Conservation (phyloP, 2,888 invertebrate species). For the Ennomos fuscantarius region DNA sequence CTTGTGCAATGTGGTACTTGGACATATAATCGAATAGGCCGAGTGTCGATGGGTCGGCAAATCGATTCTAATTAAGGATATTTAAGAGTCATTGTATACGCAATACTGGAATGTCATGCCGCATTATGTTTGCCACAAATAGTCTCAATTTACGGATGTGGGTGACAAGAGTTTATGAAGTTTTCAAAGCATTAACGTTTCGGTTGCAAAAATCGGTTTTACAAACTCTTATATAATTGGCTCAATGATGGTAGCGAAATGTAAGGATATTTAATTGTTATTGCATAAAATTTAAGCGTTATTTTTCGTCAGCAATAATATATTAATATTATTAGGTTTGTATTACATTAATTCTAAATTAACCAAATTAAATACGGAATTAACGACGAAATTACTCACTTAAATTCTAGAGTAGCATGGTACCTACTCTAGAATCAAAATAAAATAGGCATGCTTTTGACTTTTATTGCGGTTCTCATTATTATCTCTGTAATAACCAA, state of each 20-base stretch:
- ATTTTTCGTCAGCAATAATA: no score
- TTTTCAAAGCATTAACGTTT: not conserved
- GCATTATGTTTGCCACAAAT: constrained; percentile 44
- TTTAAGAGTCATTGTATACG: constrained; percentile 76
- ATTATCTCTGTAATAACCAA: constrained; percentile 21
- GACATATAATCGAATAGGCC: constrained; percentile 63
- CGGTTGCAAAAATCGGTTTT: constrained; percentile 6
- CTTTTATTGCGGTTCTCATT: constrained; percentile 7
- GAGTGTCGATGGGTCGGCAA: constrained; percentile 59
- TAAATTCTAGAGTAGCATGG: no score
- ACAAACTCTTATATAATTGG: not conserved
- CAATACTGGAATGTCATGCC: constrained; percentile 62
- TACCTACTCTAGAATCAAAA: no score
- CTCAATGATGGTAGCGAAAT: no score
- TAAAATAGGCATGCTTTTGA: no score
- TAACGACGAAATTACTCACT: no score
- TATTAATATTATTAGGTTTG: no score
- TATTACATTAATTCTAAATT: no score
- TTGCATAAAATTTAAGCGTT: no score
- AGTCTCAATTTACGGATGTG: constrained; percentile 38
- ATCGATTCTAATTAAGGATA: constrained; percentile 80
- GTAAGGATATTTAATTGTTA: no score
- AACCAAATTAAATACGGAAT: no score
- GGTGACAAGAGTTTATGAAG: constrained; percentile 26
- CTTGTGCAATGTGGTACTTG: constrained; percentile 64